Evolutionary conservation across 92 coral and sea anemone species (phyloP), one percentile per base, ranked within the genome.

Genomic region (Pocillopora grandis): DNA sequence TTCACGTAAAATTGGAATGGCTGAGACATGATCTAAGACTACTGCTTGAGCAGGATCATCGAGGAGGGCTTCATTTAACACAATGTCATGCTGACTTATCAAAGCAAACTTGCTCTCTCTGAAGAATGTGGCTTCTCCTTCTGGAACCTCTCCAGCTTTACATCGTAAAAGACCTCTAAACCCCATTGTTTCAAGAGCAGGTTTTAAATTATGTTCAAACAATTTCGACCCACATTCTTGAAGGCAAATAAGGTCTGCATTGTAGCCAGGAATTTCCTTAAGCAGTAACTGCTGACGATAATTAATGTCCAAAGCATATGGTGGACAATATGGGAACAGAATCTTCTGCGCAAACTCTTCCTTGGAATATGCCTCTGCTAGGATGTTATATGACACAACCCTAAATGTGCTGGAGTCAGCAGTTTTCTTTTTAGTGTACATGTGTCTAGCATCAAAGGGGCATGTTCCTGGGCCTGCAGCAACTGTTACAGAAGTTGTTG

Each of bases 191-290:
- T 90, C 90, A 65, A 97, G 80, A 7, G 94, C 94, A 77, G 95
- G 98, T n/a, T 65, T 49, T 31, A 97, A 72, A 80, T 86, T 89
- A 57, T 87, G 71, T 61, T 91, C 27, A 58, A 85, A 97, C 18
- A 92, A 18, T 58, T 90, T 92, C 60, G 75, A 70, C 31, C 98
- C 98, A 86, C 99, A 97, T 78, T 97, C 99, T 86, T 97, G 99
- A 55, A 97, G 84, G 68, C 99, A 97, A 66, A 97, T 75, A 9
- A 97, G 81, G 73, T 97, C 99, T 56, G 96, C 95, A 85, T 94
- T 89, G 81, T 97, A 97, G 18, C 99, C 98, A n/a, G 85, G 81
- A 12, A 97, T 86, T 78, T 97, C 99, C 72, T 94, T 94, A 63
- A 97, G 78, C 48, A 97, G 76, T 37, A 97, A 76, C 84, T 97